Conservation (phyloP, 2,797 vertebrate species). For the Esox lucius region DNA sequence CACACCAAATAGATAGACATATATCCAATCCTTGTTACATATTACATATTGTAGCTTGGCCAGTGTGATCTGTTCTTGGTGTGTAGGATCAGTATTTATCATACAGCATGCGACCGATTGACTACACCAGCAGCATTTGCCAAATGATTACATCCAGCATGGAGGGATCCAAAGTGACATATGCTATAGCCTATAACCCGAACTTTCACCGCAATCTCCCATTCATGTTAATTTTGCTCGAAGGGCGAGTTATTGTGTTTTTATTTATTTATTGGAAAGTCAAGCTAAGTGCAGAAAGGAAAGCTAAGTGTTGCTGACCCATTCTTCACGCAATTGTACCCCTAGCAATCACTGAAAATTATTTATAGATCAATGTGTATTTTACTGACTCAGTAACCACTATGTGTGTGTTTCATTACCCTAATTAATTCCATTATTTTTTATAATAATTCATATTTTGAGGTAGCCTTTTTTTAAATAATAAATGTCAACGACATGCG, state of each 20-base stretch:
- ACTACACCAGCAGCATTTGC: background rate
- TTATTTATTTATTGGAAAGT: background rate
- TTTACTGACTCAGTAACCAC: background rate
- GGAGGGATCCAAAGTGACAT: background rate
- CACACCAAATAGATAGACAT: background rate
- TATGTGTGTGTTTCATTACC: background rate
- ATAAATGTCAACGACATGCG: constrained; percentile 28
- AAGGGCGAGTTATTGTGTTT: background rate
- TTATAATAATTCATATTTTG: constrained; percentile 1
- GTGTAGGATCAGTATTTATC: background rate
- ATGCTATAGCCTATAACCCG: background rate
- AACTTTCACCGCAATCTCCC: background rate
- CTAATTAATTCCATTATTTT: background rate
- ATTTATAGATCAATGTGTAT: background rate
- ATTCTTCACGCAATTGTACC: background rate
- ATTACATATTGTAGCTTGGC: background rate
- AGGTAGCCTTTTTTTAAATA: constrained; percentile 19
- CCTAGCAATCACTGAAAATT: background rate
- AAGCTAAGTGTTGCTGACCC: background rate
- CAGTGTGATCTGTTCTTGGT: background rate
- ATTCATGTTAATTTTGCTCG: background rate
- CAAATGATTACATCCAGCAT: background rate
- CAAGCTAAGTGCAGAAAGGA: background rate
- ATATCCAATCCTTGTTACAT: too few relatives aligned
- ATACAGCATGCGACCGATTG: background rate